These are phyloP conservation scores for Eristalinus aeneus DNA, from an alignment of 2,888 invertebrate genomes.

Conservation along the genomic window DNA sequence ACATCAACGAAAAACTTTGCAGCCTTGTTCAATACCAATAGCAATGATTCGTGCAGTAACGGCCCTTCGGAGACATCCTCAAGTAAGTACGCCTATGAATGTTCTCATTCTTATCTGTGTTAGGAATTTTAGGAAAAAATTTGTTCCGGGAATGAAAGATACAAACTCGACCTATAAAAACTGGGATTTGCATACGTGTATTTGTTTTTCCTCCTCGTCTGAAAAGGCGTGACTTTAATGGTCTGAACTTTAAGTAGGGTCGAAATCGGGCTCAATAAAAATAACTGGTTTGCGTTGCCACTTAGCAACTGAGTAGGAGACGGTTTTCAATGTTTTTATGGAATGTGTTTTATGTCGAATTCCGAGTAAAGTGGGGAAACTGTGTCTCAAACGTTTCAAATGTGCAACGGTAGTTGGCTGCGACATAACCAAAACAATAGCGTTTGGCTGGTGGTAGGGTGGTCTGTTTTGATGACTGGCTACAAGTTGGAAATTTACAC, in stretches of 20 bases:
- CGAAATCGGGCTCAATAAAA: not conserved
- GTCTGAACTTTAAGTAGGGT: not conserved
- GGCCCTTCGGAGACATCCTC: conserved; percentile 76
- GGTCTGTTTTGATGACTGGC: too few species aligned
- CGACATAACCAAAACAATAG: too few species aligned
- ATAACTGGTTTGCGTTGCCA: not conserved
- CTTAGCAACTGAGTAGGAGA: not conserved
- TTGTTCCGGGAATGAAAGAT: not conserved
- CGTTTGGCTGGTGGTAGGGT: too few species aligned
- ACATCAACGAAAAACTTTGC: conserved; percentile 78
- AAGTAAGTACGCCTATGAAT: conserved; percentile 40
- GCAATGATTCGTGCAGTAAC: conserved; percentile 79
- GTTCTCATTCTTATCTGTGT: not conserved
- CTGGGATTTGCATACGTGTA: not conserved
- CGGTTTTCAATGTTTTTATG: not conserved
- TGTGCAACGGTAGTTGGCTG: too few species aligned
- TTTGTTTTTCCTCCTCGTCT: not conserved
- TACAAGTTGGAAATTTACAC: too few species aligned
- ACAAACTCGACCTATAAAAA: not conserved
- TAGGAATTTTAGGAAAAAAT: too few species aligned
- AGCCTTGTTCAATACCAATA: conserved; percentile 78
- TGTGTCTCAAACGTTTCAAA: too few species aligned
- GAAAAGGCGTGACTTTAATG: not conserved
- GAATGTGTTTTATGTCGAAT: not conserved
- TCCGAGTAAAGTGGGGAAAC: too few species aligned